Evolutionary conservation across 1,140 invertebrate species (phyloP), one percentile per base, ranked within the genome.

Genomic region (Cyclargus thomasi): DNA sequence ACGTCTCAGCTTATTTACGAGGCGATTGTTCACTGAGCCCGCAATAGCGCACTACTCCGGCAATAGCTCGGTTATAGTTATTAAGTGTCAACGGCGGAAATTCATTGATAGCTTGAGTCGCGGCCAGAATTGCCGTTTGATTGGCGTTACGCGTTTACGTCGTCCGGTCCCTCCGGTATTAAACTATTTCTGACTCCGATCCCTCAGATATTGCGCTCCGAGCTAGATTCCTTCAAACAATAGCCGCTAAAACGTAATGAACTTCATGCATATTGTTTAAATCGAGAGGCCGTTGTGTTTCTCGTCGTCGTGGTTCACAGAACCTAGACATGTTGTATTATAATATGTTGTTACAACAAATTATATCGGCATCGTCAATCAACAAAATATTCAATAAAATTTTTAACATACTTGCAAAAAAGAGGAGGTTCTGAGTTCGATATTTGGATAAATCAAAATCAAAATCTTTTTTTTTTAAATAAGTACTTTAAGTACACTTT

Each of bases 41-140:
- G 78, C 70, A 47, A 47, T 47, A 47, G 39, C 39, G 11, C 39
- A 16, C 2, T 11, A 47, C 10, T 1, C 39, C 39, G 39, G 39
- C 39, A 47, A 47, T 47, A 70, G 75, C 81, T 82, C 84, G 82
- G 85, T 86, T 86, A 80, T 77, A 83, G 81, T 73, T 59, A 59
- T 59, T 74, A 88, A 84, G 82, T 88, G 85, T 88, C 86, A 87
- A 86, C 73, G 79, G 80, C 86, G 86, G 86, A 88, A 85, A 86
- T 81, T 86, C 85, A 85, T 86, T 86, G 86, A 88, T 88, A 86
- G 86, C 82, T 83, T 86, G 86, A 82, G 83, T 78, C 78, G 80
- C 71, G 75, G 83, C 82, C 79, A 83, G 84, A 88, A 76, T 80
- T 74, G 70, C 63, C 70, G 78, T 83, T 86, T 85, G 83, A 86